Evolutionary conservation across 2,888 invertebrate species (phyloP).

Genomic region (Drosophila nr. perissopoda): DNA sequence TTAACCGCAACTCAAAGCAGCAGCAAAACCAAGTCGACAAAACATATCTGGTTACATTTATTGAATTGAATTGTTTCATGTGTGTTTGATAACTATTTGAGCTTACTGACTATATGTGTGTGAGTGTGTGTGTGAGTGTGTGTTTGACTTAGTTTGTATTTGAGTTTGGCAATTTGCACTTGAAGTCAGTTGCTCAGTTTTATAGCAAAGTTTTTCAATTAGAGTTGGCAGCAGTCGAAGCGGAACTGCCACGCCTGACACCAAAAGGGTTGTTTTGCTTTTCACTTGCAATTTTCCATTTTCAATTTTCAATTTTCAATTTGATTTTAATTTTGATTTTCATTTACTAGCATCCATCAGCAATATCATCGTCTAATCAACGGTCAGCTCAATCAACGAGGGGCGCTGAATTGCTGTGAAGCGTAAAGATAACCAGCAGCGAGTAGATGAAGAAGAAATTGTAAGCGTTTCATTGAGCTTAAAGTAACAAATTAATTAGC

Average conservation of each 20-base stretch:
- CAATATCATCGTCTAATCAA: conserved; percentile 49
- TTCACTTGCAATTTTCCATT: conserved; percentile 7
- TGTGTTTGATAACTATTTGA: conserved; percentile 70
- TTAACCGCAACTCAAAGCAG: conserved; percentile 69
- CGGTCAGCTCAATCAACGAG: conserved; percentile 38
- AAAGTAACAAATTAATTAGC: conserved; percentile 73
- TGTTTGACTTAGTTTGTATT: conserved; percentile 35
- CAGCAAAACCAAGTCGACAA: conserved; percentile 47
- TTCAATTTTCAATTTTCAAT: neutral
- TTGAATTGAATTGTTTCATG: conserved; percentile 72
- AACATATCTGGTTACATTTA: conserved; percentile 68
- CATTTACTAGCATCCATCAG: conserved; percentile 23
- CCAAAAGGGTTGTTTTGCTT: conserved; percentile 61
- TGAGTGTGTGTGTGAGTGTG: neutral
- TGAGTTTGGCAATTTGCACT: conserved; percentile 67
- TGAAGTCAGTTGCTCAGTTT: conserved; percentile 40
- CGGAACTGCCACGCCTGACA: conserved; percentile 44
- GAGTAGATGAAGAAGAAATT: conserved; percentile 7
- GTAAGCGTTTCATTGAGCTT: conserved; percentile 39
- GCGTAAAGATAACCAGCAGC: conserved; percentile 67
- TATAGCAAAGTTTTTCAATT: conserved; percentile 73
- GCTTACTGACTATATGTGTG: neutral
- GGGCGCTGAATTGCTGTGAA: conserved; percentile 35
- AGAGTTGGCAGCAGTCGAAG: conserved; percentile 56
- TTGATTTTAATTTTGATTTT: neutral